Evolutionary conservation across 2,113 vertebrate species (phyloP), one percentile per base, ranked within the genome.

Genomic region (Phoenicopterus ruber): DNA sequence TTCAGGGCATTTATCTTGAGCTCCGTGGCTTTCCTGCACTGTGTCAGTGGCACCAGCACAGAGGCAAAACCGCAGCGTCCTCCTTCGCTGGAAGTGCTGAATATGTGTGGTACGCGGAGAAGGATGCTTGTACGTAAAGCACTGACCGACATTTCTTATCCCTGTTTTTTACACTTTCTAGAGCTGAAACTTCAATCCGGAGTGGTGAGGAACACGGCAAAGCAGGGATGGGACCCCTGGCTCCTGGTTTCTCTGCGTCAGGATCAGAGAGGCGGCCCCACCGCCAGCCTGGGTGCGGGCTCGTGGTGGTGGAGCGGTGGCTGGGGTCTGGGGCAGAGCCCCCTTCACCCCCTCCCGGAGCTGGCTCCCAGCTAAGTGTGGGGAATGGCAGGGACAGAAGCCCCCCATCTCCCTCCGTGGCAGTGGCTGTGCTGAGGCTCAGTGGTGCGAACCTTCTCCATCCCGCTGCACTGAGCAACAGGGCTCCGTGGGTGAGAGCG

Each of bases 211-310:
- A 65, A 18, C 4, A 8, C 0, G 5, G n/a, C 11, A 90, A 50
- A 91, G 18, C 10, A 29, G 38, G 12, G 12, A 31, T 49, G 47
- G 55, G 49, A 67, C 7, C 8, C 13, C 17, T 2, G 1, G 22
- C 13, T 92, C 73, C 57, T 25, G 42, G 14, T 83, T 95, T 88
- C 71, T 83, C 40, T 52, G 29, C 5, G 1, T 36, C 44, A 38
- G 52, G 52, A 26, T 59, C n/a, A 28, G 50, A 90, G 36, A 54
- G 3, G 25, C 15, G 55, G 52, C 50, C 29, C 44, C 7, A 6
- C 34, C 0, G 0, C 20, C 29, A 32, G 55, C 11, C 42, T 21
- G 76, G 15, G 7, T 1, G 1, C 2, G 0, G 4, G 13, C 22
- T 81, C 0, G 0, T 25, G 69, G 34, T 34, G 47, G 7, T 62